Base-by-base conservation (phyloP, 2,888 invertebrate species). In the Barypeithes pellucidus region DNA sequence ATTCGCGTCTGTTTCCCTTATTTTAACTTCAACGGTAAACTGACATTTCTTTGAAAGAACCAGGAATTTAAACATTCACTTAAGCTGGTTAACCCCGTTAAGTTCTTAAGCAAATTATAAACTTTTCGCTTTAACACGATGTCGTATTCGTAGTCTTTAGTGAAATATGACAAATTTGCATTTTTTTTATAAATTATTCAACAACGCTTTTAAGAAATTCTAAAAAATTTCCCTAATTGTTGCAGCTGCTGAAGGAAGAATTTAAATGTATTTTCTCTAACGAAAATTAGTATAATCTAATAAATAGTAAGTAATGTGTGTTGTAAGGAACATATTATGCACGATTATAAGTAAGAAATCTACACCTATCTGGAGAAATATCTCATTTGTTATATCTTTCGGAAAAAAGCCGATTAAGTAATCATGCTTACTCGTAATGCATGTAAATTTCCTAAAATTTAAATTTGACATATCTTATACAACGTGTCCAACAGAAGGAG, bases 111-210 rank as follows among this genome's bases (percentile, higher is more conserved):
- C 29, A 52, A 72, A 66, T 72, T 72, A 65, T 66, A 66, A 72
- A 72, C 66, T 72, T 72, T 72, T 47, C 54, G 41, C 65, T 45
- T 60, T 60, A 66, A 66, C 39, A 65, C 39, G 45, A 60, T 60
- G 71, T 66, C 66, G 65, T 62, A 47, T 54, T 59, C 41, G 39
- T 29, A 59, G 52, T 71, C 41, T 54, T 57, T 57, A 71, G 47
- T 43, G 20, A 61, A 72, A 72, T 72, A 47, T 66, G 39, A 36
- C 39, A 45, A 61, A 59, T 52, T 65, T 72, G 52, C 45, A 50
- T 72, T 66, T 60, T 66, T 60, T 29, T 60, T 24, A 36, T 72
- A 60, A 72, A 72, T 72, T 60, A 72, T 72, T 72, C 62, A 69
- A 14, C 45, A 43, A 16, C 14, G 33, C 54, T 57, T 3, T 57